A percentile compares a stretch with the other conserved stretches of the same genome.
Conservation (phyloP, 2,797 vertebrate genomes). For the Bryconaethiops microstoma region DNA sequence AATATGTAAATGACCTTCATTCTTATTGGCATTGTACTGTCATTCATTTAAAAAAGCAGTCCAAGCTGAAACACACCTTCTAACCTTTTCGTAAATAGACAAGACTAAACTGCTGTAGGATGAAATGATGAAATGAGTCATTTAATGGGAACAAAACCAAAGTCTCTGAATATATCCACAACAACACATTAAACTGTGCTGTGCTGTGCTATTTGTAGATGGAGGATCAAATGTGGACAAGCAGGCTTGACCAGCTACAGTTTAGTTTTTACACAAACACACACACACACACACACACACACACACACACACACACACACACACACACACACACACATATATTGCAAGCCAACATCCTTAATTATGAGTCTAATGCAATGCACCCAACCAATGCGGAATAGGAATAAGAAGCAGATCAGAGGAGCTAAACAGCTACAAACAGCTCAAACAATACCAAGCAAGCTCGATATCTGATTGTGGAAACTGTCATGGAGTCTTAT, state of each 20-base stretch:
- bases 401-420: neutral
- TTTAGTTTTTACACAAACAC: neutral
- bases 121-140: no score
- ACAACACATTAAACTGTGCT: neutral
- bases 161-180: no score
- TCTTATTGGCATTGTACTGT: no score
- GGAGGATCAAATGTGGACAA: constrained; percentile 9
- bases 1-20: no score
- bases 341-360: neutral
- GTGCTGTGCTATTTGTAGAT: neutral
- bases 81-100: no score
- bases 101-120: no score
- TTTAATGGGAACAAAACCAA: no score
- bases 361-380: neutral
- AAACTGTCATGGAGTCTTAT: neutral
- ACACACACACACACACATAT: constrained; percentile 16
- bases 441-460: neutral
- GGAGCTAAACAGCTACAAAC: neutral
- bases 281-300: constrained; percentile 18
- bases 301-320: neutral
- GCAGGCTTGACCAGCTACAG: constrained; percentile 24
- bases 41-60: no score
- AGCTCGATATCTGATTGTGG: neutral
- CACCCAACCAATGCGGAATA: no score
- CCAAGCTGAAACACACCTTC: no score